These are phyloP conservation scores for Garrulus glandarius DNA, from an alignment of 2,797 vertebrate species.

Conservation along the genomic window DNA sequence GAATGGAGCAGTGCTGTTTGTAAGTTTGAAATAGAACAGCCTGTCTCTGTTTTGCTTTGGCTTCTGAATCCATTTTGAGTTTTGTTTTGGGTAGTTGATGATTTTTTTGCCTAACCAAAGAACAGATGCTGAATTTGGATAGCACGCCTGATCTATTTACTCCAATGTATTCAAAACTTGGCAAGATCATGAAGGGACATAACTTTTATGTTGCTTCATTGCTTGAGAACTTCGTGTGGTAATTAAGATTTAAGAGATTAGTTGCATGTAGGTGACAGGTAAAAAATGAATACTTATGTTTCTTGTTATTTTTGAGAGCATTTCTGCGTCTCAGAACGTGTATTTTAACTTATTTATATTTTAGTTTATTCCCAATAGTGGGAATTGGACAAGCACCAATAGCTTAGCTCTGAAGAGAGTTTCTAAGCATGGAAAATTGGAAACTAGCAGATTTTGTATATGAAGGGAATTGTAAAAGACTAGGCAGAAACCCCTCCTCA, in stretches of 20 bases:
- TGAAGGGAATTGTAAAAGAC: neutral
- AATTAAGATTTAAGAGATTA: neutral
- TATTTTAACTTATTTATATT: neutral
- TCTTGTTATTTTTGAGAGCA: neutral
- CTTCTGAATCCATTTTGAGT: conserved; percentile 37
- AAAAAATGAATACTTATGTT: neutral
- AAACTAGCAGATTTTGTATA: neutral
- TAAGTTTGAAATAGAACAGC: conserved; percentile 20
- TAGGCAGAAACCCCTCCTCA: neutral
- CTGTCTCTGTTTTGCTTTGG: conserved; percentile 27
- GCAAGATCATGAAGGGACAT: neutral
- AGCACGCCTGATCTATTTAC: neutral
- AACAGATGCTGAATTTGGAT: conserved; percentile 66
- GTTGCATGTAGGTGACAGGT: neutral
- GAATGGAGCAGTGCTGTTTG: conserved; percentile 17
- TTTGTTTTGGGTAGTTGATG: conserved; percentile 39
- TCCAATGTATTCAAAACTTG: conserved; percentile 30
- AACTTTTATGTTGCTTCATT: conserved; percentile 2
- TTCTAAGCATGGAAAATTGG: neutral
- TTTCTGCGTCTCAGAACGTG: neutral
- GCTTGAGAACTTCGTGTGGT: neutral
- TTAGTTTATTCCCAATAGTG: neutral
- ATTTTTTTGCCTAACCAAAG: conserved; percentile 37
- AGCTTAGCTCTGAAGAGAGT: neutral
- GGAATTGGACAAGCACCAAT: neutral